phyloP scores from a whole-genome alignment of 2,797 vertebrate genomes.

The Tokudaia muenninki region DNA sequence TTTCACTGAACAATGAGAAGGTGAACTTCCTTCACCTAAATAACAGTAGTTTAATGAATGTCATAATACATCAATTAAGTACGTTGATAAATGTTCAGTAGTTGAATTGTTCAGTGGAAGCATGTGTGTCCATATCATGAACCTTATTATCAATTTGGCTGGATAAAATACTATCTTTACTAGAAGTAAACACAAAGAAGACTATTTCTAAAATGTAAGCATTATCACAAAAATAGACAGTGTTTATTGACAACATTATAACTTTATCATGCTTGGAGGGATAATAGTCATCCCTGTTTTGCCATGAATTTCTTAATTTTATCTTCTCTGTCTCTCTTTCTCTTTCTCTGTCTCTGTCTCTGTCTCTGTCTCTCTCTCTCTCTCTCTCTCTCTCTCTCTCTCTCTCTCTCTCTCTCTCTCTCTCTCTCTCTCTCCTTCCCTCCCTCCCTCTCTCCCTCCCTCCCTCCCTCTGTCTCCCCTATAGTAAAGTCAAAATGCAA shows the following conservation, averaged over 20 bases:
- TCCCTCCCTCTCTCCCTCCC: too few relatives aligned
- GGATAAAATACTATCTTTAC: background rate
- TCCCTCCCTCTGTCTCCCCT: background rate
- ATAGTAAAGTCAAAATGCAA: conserved; percentile 82
- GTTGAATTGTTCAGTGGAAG: background rate
- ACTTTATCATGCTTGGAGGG: conserved; percentile 59
- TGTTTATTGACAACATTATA: conserved; percentile 79
- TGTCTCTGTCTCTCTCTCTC: background rate
- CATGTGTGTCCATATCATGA: background rate
- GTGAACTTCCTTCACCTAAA: background rate
- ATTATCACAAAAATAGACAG: conserved; percentile 34
- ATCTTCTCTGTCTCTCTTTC: background rate
- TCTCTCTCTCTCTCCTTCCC: too few relatives aligned
- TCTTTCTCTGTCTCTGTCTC: too few relatives aligned
- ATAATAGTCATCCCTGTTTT: conserved; percentile 73
- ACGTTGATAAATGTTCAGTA: background rate
- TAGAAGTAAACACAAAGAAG: background rate
- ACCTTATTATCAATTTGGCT: background rate
- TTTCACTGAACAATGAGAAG: background rate
- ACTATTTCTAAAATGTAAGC: background rate
- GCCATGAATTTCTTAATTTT: conserved; percentile 65
- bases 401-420: background rate
- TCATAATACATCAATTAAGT: background rate
- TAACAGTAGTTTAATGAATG: background rate
- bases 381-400: background rate